Evolutionary conservation across 23 tunicate species (phyloP), one percentile per base, ranked within the genome.

Genomic region (Ascidia mentula): DNA sequence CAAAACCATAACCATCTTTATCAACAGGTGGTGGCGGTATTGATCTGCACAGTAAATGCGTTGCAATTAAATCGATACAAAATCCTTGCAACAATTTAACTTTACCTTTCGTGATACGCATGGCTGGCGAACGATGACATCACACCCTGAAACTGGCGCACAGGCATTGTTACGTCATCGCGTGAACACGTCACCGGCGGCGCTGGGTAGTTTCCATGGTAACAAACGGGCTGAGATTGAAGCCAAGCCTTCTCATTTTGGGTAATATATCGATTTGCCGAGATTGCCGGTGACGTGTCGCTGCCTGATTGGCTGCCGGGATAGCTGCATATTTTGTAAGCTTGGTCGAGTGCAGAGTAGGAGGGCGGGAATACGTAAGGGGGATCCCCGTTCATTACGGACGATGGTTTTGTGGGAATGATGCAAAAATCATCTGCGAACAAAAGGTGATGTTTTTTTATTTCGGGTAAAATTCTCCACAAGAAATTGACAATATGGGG

Each of bases 361-460:
- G 45, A 20, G 13, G 69, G 80, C 32, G 45, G 80, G 20, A n/a
- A 42, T 5, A 13, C 34, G 45, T n/a, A 77, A 13, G 80, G 80
- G 65, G 65, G 65, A 6, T 77, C 80, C 6, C 37, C 37, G 2
- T 36, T 45, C 35, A 45, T 45, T 5, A 46, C 60, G 32, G 69
- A 46, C 37, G 80, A 69, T 42, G 37, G 69, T 40, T 77, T 77
- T 35, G 80, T 77, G 6, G 80, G 80, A 12, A 77, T 77, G 0
- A 77, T 77, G 36, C 80, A 77, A 40, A 77, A 77, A 45, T 77
- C 80, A 20, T 77, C 80, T 42, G 69, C 37, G 17, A 40, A 42
- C 37, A 74, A 36, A 74, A 36, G 32, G 1, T 42, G 15, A 20
- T 42, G 9, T 8, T 12, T 28, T 12, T 20, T 12, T 69, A 26